Evolutionary conservation across 2,113 vertebrate genomes (phyloP), one percentile per base, ranked within the genome.

Genomic region (Argyrosomus japonicus): DNA sequence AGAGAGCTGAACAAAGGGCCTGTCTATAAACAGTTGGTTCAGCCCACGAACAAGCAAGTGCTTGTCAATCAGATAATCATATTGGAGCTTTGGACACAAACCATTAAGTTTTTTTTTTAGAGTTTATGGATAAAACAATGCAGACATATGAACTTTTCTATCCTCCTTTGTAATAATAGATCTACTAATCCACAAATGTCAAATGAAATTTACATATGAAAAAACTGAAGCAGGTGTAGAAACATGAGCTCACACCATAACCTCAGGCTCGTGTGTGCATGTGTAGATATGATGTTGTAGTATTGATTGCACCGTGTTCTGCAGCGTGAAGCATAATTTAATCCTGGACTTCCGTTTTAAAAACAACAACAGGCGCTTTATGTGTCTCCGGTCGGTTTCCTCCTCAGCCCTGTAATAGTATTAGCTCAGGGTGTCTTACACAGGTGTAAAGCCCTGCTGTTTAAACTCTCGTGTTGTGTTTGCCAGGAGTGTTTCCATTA

Each of bases 371-470:
- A 75, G 57, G 68, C 21, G 14, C 70, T 85, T 69, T 80, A 29
- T 76, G 80, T 87, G 40, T 82, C 76, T 82, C 32, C 43, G 67
- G 61, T 77, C 15, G 4, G 50, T 82, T 68, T 76, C 32, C 72
- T 77, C 68, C n/a, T 75, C 81, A 81, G 83, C 29, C 50, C 18
- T 68, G 81, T 91, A 91, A 91, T 87, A 81, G 84, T n/a, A 88
- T 91, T 87, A 90, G 5, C 81, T 73, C 57, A 69, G 27, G 69
- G 21, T 79, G 80, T 87, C 71, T 47, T 57, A 50, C 69, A 86
- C 84, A 80, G 77, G 83, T 72, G 87, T 82, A 81, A 86, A 77
- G 68, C 56, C 80, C 57, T 56, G 72, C 69, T 83, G 60, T 89
- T 80, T 75, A 80, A 77, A 75, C 70, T 62, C 62, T 69, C 15